Conservation (phyloP, 1,140 invertebrate genomes). For the Dinoponera quadriceps region DNA sequence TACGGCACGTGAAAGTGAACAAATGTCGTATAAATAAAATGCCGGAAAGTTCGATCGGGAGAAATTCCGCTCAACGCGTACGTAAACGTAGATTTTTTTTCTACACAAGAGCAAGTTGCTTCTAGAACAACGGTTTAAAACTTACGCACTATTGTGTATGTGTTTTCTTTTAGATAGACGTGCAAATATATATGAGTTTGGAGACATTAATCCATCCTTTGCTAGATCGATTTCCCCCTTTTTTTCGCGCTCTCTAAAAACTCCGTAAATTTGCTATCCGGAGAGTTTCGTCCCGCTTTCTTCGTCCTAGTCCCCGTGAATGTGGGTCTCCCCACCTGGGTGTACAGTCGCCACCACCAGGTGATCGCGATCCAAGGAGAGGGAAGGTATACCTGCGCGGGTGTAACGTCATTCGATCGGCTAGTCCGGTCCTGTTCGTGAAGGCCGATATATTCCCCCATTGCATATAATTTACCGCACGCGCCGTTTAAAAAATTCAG, state of each 20-base stretch:
- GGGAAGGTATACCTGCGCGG: background rate
- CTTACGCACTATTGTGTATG: no score
- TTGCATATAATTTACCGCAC: conserved; percentile 2
- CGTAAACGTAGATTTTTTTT: background rate
- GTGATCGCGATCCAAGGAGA: background rate
- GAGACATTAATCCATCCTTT: background rate
- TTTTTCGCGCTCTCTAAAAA: background rate
- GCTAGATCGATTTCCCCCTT: background rate
- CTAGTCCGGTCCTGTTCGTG: background rate
- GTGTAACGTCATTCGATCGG: conserved; percentile 27
- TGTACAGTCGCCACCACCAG: conserved; percentile 28
- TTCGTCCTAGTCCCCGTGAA: conserved; percentile 77
- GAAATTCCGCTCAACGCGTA: background rate
- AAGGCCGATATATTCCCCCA: background rate
- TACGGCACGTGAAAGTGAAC: background rate
- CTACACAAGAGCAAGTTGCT: background rate
- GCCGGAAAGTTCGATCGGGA: background rate
- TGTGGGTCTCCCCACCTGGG: conserved; percentile 71
- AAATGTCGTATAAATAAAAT: background rate
- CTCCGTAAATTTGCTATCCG: conserved; percentile 15
- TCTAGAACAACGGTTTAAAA: no score
- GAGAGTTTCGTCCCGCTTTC: conserved; percentile 71
- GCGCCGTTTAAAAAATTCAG: background rate
- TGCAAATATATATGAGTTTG: no score
- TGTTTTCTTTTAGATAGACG: no score